Evolutionary conservation across 2,113 vertebrate genomes (phyloP), one percentile per base, ranked within the genome.

Genomic region (Martes martes): DNA sequence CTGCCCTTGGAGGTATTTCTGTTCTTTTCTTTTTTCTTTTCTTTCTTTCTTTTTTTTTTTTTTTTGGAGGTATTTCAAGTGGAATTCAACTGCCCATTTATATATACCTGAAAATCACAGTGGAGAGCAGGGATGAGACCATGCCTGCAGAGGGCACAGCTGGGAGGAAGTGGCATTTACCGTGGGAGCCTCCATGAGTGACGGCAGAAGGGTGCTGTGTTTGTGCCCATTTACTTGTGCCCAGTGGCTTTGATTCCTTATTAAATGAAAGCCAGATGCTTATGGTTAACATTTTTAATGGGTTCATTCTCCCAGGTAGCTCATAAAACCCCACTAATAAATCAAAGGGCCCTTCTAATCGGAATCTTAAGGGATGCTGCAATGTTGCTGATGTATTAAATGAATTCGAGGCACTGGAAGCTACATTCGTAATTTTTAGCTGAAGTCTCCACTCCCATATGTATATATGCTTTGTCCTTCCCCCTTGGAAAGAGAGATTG

Each of bases 291-390:
- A 91, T 93, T 94, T 85, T 92, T 90, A 96, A 95, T 91, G 61
- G 87, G 89, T 89, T 92, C 79, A 42, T 93, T 94, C 94, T 98
- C 86, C 89, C 86, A 79, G 73, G 67, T 65, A 96, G 45, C 86
- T 97, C 91, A 93, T 96, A 97, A 95, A 97, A 93, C 79, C 57
- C 93, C 50, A 86, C 31, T 81, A 76, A 96, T 92, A 96, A 98
- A 94, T 97, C 95, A 95, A 84, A 96, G 71, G 26, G 33, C 59
- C 82, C 57, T 59, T 95, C 50, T 55, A 93, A 80, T 92, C n/a
- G n/a, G 55, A 89, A 91, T 96, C 80, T 80, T 55, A 89, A 89
- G 78, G 93, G 65, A 50, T 73, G 13, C 11, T 78, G 28, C 5
- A 4, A 57, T 39, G 39, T 89, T 23, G 9, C 76, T 67, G 39